Conservation (phyloP, 2,888 invertebrate species). For the Drosophila recens region DNA sequence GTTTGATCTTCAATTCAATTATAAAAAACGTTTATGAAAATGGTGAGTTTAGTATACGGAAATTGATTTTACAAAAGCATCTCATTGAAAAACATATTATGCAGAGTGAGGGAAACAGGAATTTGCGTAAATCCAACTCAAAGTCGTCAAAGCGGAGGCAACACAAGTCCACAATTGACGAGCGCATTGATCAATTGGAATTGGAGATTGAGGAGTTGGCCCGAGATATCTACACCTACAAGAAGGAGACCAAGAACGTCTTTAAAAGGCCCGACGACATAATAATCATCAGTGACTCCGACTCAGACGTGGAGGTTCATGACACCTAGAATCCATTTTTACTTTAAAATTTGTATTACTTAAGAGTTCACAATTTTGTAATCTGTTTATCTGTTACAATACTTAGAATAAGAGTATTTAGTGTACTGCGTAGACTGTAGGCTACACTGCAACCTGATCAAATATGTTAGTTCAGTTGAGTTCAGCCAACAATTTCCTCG, state of each 20-base stretch:
- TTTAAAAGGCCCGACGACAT: neutral
- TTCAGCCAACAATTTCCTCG: constrained; percentile 51
- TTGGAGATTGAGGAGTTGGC: neutral
- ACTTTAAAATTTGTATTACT: neutral
- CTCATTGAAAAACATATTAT: neutral
- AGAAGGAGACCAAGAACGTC: neutral
- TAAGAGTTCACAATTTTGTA: neutral
- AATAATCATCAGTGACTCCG: neutral
- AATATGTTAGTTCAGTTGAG: constrained; percentile 56
- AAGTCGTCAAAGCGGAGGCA: neutral
- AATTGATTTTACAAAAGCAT: neutral
- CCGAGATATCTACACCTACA: neutral
- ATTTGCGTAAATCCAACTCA: neutral
- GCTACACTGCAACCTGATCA: constrained; percentile 45
- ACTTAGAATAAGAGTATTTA: constrained; percentile 1
- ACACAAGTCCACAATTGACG: neutral
- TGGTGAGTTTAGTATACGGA: neutral
- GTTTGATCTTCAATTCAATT: neutral
- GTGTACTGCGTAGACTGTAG: neutral
- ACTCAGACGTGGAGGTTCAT: neutral
- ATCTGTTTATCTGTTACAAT: constrained; percentile 2
- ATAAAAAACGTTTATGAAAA: neutral
- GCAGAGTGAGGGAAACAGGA: neutral
- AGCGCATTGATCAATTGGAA: neutral
- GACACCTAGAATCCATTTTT: neutral